A percentile compares a stretch with the other conserved stretches of the same genome.
Evolutionary conservation across 2,113 vertebrate genomes (phyloP).

Genomic region (Promerops cafer): DNA sequence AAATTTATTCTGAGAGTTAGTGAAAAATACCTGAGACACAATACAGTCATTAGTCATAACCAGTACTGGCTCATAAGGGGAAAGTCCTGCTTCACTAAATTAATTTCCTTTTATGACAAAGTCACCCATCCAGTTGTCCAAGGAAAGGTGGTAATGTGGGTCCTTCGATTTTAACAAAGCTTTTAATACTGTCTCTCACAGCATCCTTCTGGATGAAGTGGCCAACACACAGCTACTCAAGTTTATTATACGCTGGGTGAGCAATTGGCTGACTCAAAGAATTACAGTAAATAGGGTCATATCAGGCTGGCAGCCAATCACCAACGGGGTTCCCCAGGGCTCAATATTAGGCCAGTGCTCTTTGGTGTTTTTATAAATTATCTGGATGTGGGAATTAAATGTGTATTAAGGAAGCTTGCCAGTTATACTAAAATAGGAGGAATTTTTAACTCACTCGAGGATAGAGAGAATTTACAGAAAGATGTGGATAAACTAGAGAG

Average conservation of each 20-base stretch:
- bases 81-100: background rate
- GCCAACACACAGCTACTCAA: background rate
- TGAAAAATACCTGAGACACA: background rate
- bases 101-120: background rate
- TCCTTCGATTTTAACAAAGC: background rate
- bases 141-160: background rate
- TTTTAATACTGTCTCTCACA: background rate
- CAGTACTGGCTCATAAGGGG: background rate
- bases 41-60: background rate
- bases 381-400: background rate
- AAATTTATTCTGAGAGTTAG: background rate
- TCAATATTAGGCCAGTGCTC: background rate
- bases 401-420: background rate
- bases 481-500: background rate
- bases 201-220: background rate
- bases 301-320: background rate
- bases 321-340: background rate
- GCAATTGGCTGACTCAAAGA: background rate
- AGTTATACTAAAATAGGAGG: background rate
- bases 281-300: background rate
- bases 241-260: rapidly evolving
- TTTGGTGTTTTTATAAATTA: background rate
- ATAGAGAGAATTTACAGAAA: background rate
- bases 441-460: background rate
- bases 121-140: background rate